Evolutionary conservation across 2,888 invertebrate genomes (phyloP), one percentile per base, ranked within the genome.

Genomic region (Halictus ligatus): DNA sequence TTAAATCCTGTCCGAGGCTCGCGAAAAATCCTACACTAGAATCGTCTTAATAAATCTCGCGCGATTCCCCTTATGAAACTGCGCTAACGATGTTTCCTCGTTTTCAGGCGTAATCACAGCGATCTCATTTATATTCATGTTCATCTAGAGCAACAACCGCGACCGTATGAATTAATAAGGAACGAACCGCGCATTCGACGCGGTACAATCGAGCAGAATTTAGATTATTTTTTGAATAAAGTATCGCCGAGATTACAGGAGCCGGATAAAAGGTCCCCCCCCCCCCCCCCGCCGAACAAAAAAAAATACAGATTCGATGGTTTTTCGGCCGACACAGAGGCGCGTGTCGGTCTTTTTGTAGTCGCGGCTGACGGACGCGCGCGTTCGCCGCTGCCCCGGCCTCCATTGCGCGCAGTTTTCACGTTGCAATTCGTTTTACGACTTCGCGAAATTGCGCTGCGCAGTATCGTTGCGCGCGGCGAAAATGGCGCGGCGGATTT

Each of bases 401-500:
- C 54, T 54, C 54, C n/a, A 21, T 10, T 54, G 12, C 69, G 21
- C 21, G 69, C 69, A 43, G 40, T 69, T 69, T 69, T 69, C 69
- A 69, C 69, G 40, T 67, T 75, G 69, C 77, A 79, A 79, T 85
- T 67, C 81, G 60, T 48, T 76, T 84, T 78, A 78, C 73, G 74
- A 67, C 75, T 80, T 60, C 25, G 29, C 74, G 75, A 84, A 87
- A 84, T 87, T 67, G 46, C 84, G 71, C 58, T 0, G 60, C 7
- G 67, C 18, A 40, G 35, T 67, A 64, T 50, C 64, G 82, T 79
- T 78, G 43, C 35, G 64, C 78, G 35, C 69, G 69, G 15, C 76
- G 76, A 73, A 86, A 86, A 84, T 85, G n/a, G n/a, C 81, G 76
- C 64, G 71, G 54, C 77, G 77, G 79, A 78, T 85, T 84, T 86